Conservation (phyloP, 2,888 invertebrate genomes). For the Deilephila elpenor region DNA sequence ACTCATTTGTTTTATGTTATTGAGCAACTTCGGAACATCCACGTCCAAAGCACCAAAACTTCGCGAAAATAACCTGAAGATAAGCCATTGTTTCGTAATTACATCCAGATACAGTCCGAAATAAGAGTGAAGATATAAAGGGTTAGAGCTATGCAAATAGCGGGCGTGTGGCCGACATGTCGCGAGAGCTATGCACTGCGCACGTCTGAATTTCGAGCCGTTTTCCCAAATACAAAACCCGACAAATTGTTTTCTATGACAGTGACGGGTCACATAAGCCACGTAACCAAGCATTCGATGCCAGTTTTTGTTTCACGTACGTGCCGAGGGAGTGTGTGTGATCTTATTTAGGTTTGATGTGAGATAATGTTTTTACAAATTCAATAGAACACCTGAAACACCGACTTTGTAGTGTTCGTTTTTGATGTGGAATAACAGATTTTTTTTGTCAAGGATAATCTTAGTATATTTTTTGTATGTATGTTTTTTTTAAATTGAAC, state of each 20-base stretch:
- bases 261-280: conserved; percentile 39
- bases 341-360: conserved; percentile 13
- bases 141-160: conserved; percentile 20
- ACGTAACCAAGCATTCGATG: conserved; percentile 33
- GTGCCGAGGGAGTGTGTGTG: background rate
- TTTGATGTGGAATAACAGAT: no score
- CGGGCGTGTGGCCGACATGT: conserved; percentile 15
- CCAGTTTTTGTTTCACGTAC: conserved; percentile 16
- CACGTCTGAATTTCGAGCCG: conserved; percentile 35
- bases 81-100: conserved; percentile 17
- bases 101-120: background rate
- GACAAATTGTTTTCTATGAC: conserved; percentile 41
- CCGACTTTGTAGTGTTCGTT: no score
- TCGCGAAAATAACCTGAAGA: conserved; percentile 12
- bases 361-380: no score
- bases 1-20: conserved; percentile 11
- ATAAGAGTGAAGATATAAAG: background rate
- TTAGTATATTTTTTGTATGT: no score
- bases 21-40: conserved; percentile 1
- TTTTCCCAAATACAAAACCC: conserved; percentile 35
- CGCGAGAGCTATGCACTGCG: conserved; percentile 14
- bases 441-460: no score
- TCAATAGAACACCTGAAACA: background rate
- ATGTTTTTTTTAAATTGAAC: no score
- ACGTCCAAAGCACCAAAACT: background rate